Base-by-base conservation (phyloP, 2,113 vertebrate genomes). In the Paraplagusia blochii region DNA sequence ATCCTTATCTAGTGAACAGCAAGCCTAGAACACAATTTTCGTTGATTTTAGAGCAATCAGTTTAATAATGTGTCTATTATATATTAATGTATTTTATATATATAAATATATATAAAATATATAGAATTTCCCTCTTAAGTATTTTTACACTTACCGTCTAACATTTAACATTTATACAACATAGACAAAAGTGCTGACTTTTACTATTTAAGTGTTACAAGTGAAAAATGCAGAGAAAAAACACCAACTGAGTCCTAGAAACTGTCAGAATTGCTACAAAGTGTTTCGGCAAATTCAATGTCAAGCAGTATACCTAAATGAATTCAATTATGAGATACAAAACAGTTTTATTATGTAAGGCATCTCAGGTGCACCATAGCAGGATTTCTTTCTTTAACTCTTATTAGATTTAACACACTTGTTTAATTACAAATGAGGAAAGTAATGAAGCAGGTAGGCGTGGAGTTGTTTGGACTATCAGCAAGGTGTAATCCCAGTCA, bases 171-270 rank as follows among this genome's bases (percentile, higher is more conserved):
- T 68, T 45, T 67, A 43, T 60, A 47, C 48, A 47, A 38, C 33
- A 18, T 63, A n/a, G n/a, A n/a, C n/a, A n/a, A n/a, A n/a, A n/a
- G n/a, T 53, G 58, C 47, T 45, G 1, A 9, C 52, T 65, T n/a
- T n/a, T n/a, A n/a, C n/a, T n/a, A n/a, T n/a, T n/a, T 76, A 6
- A 82, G 72, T 68, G 75, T 66, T 76, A 72, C 60, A 81, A 72
- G 72, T 78, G 74, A 80, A 55, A 81, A 67, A 74, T 69, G 43
- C 69, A 55, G 60, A 66, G 58, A 2, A 53, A 49, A 56, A 66
- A 55, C 39, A 60, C 68, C 38, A 58, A 1, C 16, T 8, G 51
- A 49, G 53, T 62, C 39, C 36, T 29, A n/a, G n/a, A n/a, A n/a
- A n/a, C n/a, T n/a, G n/a, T n/a, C n/a, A n/a, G 22, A 29, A 6